Evolutionary conservation across 1,140 invertebrate genomes (phyloP).

Genomic region (Aphis gossypii): DNA sequence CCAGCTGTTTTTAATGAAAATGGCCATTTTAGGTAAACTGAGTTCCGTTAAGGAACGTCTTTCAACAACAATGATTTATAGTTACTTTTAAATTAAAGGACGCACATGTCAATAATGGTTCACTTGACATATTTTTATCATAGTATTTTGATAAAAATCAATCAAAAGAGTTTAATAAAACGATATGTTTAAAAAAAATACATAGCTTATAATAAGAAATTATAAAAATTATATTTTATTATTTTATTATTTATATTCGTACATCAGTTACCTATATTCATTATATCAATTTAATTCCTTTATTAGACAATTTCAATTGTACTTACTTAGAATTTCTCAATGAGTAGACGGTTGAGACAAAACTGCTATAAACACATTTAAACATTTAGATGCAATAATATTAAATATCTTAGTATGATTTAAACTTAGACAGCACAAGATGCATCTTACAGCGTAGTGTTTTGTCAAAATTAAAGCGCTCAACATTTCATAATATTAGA

Average conservation of each 20-base stretch:
- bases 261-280: not conserved
- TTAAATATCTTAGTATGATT: not conserved
- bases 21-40: not conserved
- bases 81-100: not conserved
- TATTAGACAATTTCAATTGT: no score
- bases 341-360: no score
- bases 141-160: not conserved
- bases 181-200: not conserved
- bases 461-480: not conserved
- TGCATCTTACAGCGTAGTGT: not conserved
- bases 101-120: not conserved
- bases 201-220: not conserved
- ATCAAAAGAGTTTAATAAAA: not conserved
- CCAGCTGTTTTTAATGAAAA: constrained; percentile 4
- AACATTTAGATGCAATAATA: not conserved
- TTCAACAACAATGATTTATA: constrained; percentile 10
- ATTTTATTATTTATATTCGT: no score
- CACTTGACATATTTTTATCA: not conserved
- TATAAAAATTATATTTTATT: not conserved
- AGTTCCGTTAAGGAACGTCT: not conserved
- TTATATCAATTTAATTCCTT: not conserved
- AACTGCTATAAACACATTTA: not conserved
- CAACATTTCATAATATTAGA: not conserved
- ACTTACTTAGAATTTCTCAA: no score
- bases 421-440: no score